Evolutionary conservation across 1,140 invertebrate genomes (phyloP), one percentile per base, ranked within the genome.

Genomic region (Pseudomyrmex gracilis): DNA sequence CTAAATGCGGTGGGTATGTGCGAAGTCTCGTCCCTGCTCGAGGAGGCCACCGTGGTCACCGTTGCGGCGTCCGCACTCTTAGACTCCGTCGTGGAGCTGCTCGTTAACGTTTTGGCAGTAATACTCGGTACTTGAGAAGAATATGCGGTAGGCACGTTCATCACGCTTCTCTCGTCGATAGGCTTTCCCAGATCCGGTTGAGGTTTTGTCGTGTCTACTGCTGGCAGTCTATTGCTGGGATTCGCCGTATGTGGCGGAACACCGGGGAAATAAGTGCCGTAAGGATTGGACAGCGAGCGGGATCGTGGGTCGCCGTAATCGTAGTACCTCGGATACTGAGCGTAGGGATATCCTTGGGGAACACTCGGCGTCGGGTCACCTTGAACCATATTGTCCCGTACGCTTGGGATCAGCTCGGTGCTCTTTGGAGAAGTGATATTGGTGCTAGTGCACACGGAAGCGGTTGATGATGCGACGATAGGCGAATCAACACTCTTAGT

Each of bases 261-360:
- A 22, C 90, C 84, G 17, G 92, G 90, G 63, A 91, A 92, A 63
- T 94, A 94, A 13, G 91, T 90, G 57, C 93, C 91, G 45, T 94
- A 94, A 0, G 93, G 93, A 67, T 90, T 91, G 8, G 92, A 63
- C 4, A 94, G 71, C 9, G 93, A 89, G 60, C 93, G 90, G 0
- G 93, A 89, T 83, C 93, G 83, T 0, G 94, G 93, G 85, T 94
- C 94, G 0, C 73, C 85, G 58, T 94, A 94, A 71, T 94, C 94
- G 55, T 94, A 94, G 73, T 94, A 94, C 73, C 93, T 92, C 9
- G 94, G 93, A 82, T 93, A 94, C 7, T 94, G 93, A 17, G 93
- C 90, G 60, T 94, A 94, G 13, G 93, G 92, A 86, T 94, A 94
- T 7, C 88, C 92, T 70, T 94, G 93, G 0, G 93, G 90, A 47